Conservation (phyloP, 2,888 invertebrate species). For the Eugnorisma glareosa region DNA sequence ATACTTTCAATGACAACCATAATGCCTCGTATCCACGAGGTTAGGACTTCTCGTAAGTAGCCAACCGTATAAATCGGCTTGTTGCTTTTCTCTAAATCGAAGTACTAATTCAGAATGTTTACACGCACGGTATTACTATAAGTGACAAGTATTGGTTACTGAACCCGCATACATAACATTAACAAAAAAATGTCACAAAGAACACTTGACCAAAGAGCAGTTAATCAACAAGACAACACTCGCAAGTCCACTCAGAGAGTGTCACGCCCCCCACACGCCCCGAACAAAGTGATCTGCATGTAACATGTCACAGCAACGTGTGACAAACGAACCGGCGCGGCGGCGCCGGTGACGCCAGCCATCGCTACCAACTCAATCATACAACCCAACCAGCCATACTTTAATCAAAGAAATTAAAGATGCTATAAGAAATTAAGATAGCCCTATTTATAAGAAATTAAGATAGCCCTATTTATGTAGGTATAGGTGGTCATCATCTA, state of each 20-base stretch:
- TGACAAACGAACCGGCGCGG: constrained; percentile 71
- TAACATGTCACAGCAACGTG: constrained; percentile 70
- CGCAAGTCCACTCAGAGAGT: constrained; percentile 17
- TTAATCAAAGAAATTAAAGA: background rate
- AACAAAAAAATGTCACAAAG: background rate
- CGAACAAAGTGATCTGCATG: constrained; percentile 64
- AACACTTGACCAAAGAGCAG: background rate
- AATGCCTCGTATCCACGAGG: background rate
- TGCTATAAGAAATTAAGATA: background rate
- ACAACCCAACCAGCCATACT: constrained; percentile 13
- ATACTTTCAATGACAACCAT: background rate
- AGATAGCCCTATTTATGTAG: background rate
- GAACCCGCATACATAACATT: background rate
- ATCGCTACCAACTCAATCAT: constrained; percentile 46
- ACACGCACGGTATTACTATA: background rate
- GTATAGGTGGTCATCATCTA: background rate
- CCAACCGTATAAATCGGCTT: background rate
- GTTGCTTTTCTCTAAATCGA: background rate
- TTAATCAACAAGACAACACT: constrained; percentile 7
- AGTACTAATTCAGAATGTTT: background rate
- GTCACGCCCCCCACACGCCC: constrained; percentile 29
- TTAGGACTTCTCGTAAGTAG: background rate
- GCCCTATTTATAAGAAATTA: too few relatives aligned
- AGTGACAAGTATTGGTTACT: background rate
- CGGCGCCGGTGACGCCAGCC: constrained; percentile 36